Percentiles rank a stretch among this genome's conserved stretches.
phyloP scores from a whole-genome alignment of 2,888 invertebrate species.

The Phengaris alcon region DNA sequence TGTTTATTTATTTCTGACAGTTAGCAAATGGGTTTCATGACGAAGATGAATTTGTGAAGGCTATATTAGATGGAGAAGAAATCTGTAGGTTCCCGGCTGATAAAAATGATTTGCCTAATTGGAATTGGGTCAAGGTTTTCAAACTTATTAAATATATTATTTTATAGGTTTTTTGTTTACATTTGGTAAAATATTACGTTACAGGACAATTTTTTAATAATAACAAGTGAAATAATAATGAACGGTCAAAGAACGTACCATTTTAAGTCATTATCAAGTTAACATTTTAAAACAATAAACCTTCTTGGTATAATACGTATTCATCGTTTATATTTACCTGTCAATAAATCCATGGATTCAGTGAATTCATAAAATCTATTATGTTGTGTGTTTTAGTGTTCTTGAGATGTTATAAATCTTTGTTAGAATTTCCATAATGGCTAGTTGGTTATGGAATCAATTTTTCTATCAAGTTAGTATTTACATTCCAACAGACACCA shows the following conservation, averaged over 20 bases:
- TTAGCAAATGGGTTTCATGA: constrained; percentile 82
- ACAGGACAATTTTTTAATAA: background rate
- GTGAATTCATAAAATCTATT: background rate
- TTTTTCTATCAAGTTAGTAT: constrained; percentile 55
- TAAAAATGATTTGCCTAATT: constrained; percentile 80
- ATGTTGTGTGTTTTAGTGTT: constrained; percentile 1
- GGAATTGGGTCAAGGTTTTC: constrained; percentile 84
- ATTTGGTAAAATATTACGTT: background rate
- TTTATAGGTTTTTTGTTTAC: constrained; percentile 1
- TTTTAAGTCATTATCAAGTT: background rate
- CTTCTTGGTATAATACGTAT: background rate
- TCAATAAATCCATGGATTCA: background rate
- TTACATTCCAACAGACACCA: background rate
- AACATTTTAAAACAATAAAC: too few relatives aligned
- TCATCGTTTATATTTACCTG: background rate
- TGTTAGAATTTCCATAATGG: constrained; percentile 46
- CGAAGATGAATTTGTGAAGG: constrained; percentile 79
- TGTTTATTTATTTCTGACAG: constrained; percentile 20
- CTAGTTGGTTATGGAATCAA: constrained; percentile 53
- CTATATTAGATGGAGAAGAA: constrained; percentile 81
- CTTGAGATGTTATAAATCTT: background rate
- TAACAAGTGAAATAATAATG: too few relatives aligned
- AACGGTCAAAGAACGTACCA: constrained; percentile 17
- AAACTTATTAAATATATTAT: background rate
- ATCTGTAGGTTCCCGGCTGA: constrained; percentile 82